Evolutionary conservation across 2,797 vertebrate species (phyloP).

Genomic region (Bovichtus variegatus): DNA sequence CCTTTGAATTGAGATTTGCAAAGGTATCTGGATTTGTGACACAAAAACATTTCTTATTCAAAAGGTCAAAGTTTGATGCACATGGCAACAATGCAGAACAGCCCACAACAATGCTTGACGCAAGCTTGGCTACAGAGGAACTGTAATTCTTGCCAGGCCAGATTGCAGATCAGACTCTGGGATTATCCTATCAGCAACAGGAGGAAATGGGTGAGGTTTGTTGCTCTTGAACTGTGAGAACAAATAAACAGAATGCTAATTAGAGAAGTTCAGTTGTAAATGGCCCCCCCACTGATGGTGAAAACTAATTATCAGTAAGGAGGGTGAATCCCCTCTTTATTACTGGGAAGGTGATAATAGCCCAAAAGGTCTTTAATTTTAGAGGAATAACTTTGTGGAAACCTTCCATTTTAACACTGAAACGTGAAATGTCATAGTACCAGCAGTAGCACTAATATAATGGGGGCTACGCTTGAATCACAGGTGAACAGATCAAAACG

Average conservation of each 20-base stretch:
- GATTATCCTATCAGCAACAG: constrained; percentile 48
- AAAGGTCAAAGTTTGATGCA: constrained; percentile 23
- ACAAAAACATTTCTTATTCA: background rate
- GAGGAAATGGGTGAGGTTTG: constrained; percentile 66
- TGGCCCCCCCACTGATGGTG: constrained; percentile 54
- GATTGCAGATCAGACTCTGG: constrained; percentile 34
- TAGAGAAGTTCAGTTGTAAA: constrained; percentile 65
- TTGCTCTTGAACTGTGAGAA: constrained; percentile 67
- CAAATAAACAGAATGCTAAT: constrained; percentile 73
- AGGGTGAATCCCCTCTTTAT: constrained; percentile 44
- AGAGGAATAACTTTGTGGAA: background rate
- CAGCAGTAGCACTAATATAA: background rate
- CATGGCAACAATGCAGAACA: constrained; percentile 4
- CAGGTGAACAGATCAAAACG: background rate
- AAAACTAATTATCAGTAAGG: constrained; percentile 53
- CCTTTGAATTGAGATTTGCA: constrained; percentile 18
- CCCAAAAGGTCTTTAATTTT: constrained; percentile 50
- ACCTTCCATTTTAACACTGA: background rate
- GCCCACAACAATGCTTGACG: constrained; percentile 1
- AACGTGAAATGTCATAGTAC: background rate
- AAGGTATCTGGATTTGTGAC: background rate
- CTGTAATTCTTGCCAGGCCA: background rate
- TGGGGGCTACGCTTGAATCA: background rate
- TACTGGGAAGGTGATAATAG: constrained; percentile 47
- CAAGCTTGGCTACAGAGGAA: constrained; percentile 11